phyloP scores from a whole-genome alignment of 2,113 vertebrate genomes.

The Cebidichthys violaceus region DNA sequence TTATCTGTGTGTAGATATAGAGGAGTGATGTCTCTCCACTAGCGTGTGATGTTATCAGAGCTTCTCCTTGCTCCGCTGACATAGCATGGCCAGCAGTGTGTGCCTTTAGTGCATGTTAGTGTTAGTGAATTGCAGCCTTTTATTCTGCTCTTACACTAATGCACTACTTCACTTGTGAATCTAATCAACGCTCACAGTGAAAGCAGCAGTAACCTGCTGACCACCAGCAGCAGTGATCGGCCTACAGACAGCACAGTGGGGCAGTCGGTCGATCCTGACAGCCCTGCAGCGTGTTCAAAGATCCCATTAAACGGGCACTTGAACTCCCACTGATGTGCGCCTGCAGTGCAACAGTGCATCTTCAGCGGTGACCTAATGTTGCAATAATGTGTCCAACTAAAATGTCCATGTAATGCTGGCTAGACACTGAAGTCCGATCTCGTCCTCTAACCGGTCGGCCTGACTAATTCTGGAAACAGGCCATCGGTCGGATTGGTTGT shows the following conservation, averaged over 20 bases:
- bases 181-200: background rate
- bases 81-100: no score
- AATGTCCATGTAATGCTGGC: background rate
- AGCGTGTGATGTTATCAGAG: no score
- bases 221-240: background rate
- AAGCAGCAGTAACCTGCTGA: background rate
- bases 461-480: background rate
- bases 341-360: background rate
- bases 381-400: background rate
- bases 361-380: background rate
- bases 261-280: background rate
- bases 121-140: background rate
- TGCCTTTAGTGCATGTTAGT: no score
- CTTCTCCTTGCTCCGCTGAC: no score
- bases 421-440: background rate
- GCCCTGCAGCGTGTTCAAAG: background rate
- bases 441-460: background rate
- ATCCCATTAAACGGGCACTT: background rate
- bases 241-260: no score
- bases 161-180: no score
- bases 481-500: background rate
- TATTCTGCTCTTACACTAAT: background rate
- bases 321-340: background rate
- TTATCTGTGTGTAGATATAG: no score
- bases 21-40: no score